Conservation (phyloP, 2,113 vertebrate species). For the Pygoscelis antarcticus region DNA sequence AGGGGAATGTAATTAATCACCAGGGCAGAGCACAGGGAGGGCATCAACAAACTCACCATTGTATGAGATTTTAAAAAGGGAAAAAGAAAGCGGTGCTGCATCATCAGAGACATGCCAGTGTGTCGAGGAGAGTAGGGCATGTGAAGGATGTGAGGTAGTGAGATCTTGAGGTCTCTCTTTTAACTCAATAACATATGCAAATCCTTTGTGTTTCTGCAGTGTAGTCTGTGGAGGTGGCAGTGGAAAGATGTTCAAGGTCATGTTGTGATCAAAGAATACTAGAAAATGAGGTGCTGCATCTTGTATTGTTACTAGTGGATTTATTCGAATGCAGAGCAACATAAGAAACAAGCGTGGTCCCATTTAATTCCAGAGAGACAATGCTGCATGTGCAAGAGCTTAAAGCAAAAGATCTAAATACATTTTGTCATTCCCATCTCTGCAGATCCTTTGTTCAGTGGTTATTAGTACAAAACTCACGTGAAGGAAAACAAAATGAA, state of each 20-base stretch:
- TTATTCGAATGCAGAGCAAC: not conserved
- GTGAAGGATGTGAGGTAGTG: not conserved
- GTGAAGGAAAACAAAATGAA: not conserved
- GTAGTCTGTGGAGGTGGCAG: not conserved
- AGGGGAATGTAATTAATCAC: not conserved
- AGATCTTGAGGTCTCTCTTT: not conserved
- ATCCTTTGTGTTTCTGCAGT: not conserved
- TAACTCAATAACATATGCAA: not conserved
- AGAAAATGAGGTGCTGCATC: not conserved
- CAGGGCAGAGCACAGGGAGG: not conserved
- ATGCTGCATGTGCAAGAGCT: not conserved
- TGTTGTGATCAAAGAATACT: not conserved
- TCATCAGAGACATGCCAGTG: not conserved
- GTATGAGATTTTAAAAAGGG: not conserved
- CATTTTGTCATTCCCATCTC: not conserved
- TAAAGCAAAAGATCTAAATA: not conserved
- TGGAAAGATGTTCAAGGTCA: not conserved
- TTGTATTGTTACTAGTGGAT: not conserved
- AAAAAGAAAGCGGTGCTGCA: not conserved
- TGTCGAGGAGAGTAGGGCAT: not conserved
- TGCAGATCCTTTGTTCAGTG: not conserved
- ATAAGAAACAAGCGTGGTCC: not conserved
- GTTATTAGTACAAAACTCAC: not conserved
- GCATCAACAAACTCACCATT: not conserved
- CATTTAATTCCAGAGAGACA: not conserved